Conservation (phyloP, 2,113 vertebrate species). For the Osmerus eperlanus region DNA sequence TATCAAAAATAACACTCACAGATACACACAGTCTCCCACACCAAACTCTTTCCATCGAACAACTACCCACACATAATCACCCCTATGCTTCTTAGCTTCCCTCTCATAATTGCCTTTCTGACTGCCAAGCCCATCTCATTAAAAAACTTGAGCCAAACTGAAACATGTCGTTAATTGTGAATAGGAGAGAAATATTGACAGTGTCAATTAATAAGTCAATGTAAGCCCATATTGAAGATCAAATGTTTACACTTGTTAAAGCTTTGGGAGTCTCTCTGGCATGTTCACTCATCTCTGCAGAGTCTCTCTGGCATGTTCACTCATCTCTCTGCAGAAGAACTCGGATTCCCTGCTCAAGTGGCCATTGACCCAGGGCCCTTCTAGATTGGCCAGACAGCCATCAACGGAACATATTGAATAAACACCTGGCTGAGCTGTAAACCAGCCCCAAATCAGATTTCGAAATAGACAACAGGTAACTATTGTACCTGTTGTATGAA, state of each 20-base stretch:
- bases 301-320: no score
- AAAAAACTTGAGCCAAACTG: neutral
- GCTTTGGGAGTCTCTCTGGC: neutral
- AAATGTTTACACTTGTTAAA: neutral
- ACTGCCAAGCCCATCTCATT: slow-evolving; percentile 19
- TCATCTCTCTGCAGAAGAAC: no score
- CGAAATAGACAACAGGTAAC: no score
- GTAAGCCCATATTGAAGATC: slow-evolving; percentile 16
- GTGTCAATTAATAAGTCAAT: slow-evolving; percentile 13
- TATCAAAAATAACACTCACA: slow-evolving; percentile 24
- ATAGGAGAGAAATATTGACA: slow-evolving; percentile 16
- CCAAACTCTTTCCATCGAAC: neutral
- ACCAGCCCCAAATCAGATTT: no score
- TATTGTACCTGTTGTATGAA: no score
- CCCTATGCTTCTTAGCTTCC: neutral
- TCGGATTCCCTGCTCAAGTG: no score
- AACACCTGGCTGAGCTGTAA: no score
- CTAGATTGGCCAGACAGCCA: no score
- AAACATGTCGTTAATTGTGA: no score
- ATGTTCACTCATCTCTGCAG: no score
- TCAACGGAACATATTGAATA: no score
- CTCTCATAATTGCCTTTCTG: neutral
- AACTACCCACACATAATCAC: neutral
- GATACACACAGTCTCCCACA: neutral
- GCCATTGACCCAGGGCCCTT: no score